Evolutionary conservation across 2,888 invertebrate species (phyloP), one percentile per base, ranked within the genome.

Genomic region (Rhagonycha lutea): DNA sequence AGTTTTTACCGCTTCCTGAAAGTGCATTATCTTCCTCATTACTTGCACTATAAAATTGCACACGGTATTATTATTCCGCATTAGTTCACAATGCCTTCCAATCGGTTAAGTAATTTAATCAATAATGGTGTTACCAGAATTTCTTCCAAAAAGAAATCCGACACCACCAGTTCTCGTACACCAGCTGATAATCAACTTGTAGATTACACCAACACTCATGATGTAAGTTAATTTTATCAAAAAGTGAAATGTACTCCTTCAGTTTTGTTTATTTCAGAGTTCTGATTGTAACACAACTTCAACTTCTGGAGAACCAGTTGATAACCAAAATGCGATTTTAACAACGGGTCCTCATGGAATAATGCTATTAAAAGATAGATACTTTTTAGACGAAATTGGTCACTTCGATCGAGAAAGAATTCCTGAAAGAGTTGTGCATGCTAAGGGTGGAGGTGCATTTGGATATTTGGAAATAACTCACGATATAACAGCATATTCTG

Each of bases 351-450:
- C 94, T 24, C 91, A 93, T 77, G 98, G 98, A 60, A 98, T 97
- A 0, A 89, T 94, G 61, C 90, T 98, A 1, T 87, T 98, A 11
- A 96, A 98, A 88, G 98, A 98, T 89, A 91, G 92, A 77, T 91
- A 93, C 79, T 92, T 92, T 79, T 84, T 96, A 9, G 96, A 96
- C 86, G 94, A 95, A 86, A 89, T 96, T 69, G 91, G 94, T 0
- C 92, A 97, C 83, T 98, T 98, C 86, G 93, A 94, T 86, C 90
- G 97, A 61, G 98, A 99, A 86, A 92, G 98, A 74, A 98, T 98
- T 82, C 98, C 98, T 0, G 98, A 98, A 87, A 91, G 98, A 81
- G 98, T 98, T 2, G 98, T 97, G 0, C 98, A 98, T 87, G 98
- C 98, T 0, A 98, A 98, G 87, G 98, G 98, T 78, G 96, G 95